A percentile compares a stretch with the other conserved stretches of the same genome.
phyloP scores from a whole-genome alignment of 2,797 vertebrate genomes.

The Pterois miles region DNA sequence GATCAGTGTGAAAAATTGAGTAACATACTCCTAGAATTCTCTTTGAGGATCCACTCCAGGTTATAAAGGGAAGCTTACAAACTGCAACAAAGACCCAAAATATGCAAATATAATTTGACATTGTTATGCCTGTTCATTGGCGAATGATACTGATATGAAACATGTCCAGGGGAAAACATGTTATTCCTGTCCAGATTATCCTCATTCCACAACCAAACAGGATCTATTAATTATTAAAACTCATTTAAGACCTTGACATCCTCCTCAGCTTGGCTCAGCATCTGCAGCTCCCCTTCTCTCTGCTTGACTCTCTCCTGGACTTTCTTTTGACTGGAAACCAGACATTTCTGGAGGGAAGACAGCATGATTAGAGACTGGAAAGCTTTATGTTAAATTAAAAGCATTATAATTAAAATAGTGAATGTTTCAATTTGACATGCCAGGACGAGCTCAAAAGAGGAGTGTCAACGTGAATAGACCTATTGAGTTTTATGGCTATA shows the following conservation, averaged over 20 bases:
- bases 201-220: not conserved
- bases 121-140: not conserved
- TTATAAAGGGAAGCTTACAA: not conserved
- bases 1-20: not conserved
- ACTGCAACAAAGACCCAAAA: not conserved
- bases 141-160: not conserved
- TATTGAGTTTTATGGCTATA: not conserved
- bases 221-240: not conserved
- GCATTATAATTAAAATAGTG: not conserved
- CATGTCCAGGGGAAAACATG: not conserved
- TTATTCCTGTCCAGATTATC: not conserved
- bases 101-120: not conserved
- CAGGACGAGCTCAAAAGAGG: not conserved
- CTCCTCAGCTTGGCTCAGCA: not conserved
- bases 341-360: constrained; percentile 2
- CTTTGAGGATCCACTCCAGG: not conserved
- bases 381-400: not conserved
- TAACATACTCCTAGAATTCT: not conserved
- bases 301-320: not conserved
- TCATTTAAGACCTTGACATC: constrained; percentile 7
- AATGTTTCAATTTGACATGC: not conserved
- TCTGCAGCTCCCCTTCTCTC: constrained; percentile 10
- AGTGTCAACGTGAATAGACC: not conserved
- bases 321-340: not conserved
- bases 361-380: not conserved